These are phyloP conservation scores for Oreotrochilus melanogaster DNA, from an alignment of 2,113 vertebrate species.

Conservation along the genomic window DNA sequence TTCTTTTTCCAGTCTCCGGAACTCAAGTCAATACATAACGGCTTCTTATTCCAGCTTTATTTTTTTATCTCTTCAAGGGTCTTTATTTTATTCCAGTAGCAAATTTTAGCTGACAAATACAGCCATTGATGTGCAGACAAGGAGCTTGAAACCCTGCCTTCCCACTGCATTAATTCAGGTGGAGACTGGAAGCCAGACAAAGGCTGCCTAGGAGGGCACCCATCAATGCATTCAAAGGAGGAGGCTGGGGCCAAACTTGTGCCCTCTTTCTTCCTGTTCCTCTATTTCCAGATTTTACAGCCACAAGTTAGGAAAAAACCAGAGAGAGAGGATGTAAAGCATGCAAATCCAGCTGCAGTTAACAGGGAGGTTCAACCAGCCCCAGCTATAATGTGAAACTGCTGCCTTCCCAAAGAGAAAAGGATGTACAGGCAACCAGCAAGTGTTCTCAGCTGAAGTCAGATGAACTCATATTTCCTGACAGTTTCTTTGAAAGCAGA, in stretches of 20 bases:
- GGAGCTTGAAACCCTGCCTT: not conserved
- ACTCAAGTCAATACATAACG: conserved; percentile 53
- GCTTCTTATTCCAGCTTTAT: not conserved
- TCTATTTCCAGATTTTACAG: not conserved
- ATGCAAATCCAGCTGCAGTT: not conserved
- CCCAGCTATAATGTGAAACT: not conserved
- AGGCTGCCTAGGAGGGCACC: not conserved
- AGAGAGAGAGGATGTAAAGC: not conserved
- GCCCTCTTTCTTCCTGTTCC: not conserved
- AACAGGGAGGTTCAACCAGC: not conserved
- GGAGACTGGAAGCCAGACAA: not conserved
- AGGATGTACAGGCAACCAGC: not conserved
- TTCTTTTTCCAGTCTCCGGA: conserved; percentile 17
- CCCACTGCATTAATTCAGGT: not conserved
- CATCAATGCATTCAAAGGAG: not conserved
- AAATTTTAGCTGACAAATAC: conserved; percentile 24
- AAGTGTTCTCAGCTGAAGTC: not conserved
- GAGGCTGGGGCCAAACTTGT: not conserved
- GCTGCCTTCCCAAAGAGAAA: not conserved
- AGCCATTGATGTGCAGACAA: not conserved
- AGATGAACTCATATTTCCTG: not conserved
- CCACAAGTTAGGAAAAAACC: not conserved
- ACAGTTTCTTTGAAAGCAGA: not conserved
- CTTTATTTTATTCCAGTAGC: conserved; percentile 38
- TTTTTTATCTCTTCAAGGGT: not conserved